Evolutionary conservation across 1,140 invertebrate genomes (phyloP).

Genomic region (Micrasema minimum): DNA sequence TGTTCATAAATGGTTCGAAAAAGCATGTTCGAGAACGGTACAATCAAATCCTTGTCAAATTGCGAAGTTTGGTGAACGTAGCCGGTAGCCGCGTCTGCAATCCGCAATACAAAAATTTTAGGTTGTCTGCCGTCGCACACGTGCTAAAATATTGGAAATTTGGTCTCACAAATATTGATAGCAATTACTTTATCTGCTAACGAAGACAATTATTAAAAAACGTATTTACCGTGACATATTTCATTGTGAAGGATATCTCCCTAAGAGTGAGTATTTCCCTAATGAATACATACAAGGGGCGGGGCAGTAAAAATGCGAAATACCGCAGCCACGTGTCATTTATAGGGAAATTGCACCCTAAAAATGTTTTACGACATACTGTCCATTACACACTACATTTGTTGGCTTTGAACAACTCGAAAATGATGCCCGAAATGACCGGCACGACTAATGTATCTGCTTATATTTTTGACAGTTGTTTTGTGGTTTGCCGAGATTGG

Average conservation of each 20-base stretch:
- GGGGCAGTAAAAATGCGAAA: constrained; percentile 38
- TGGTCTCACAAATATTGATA: constrained; percentile 27
- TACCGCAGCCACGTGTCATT: constrained; percentile 42
- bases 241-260: constrained; percentile 9
- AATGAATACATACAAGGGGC: constrained; percentile 39
- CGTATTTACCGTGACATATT: not conserved
- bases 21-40: constrained; percentile 1
- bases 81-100: constrained; percentile 4
- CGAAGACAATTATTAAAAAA: not conserved
- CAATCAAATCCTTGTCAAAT: not conserved
- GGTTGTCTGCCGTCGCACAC: constrained; percentile 41
- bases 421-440: not conserved
- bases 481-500: too few relatives aligned
- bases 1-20: constrained; percentile 9
- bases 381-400: not conserved
- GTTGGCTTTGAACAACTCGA: not conserved
- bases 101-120: constrained; percentile 39
- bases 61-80: constrained; percentile 31
- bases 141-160: constrained; percentile 38
- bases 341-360: constrained; percentile 20
- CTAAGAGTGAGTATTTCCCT: constrained; percentile 13
- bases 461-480: constrained; percentile 45
- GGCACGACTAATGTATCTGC: constrained; percentile 15
- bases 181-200: constrained; percentile 5
- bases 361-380: not conserved